Evolutionary conservation across 1,140 invertebrate genomes (phyloP), one percentile per base, ranked within the genome.

Genomic region (Heliothis subflexa): DNA sequence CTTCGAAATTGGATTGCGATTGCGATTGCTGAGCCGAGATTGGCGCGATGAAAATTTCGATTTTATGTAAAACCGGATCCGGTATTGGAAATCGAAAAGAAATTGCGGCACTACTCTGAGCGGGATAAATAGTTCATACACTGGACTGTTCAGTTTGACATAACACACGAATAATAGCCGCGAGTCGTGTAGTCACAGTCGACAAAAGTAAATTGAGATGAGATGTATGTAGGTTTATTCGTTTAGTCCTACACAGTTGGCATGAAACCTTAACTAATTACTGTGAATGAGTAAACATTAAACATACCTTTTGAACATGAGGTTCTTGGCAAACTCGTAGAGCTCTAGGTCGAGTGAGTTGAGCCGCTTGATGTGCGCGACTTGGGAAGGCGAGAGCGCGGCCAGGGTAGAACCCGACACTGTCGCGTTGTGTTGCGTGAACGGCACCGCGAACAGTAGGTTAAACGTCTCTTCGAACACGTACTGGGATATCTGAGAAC

Each of bases 391-490:
- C 50, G 96, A 96, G 61, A 99, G 94, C 59, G 96, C 97, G 16
- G 96, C 96, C 87, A 98, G 95, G 64, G 97, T 98, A 62, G 96
- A 95, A 87, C 96, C 97, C 18, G 98, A 98, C 68, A 98, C 95
- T 0, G 98, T 98, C 77, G 97, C 96, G 94, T 99, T 99, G 90
- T 98, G 97, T 90, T 99, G 98, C 83, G 97, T 97, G 91, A 99
- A 98, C 28, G 97, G 97, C 83, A 98, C 96, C 57, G 97, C 96
- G 94, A 99, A 99, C 85, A 97, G 96, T 86, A 99, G 95, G 91
- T 98, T 97, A 93, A 99, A 99, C n/a, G 98, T 99, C 94, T 98
- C 97, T 92, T 99, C 99, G 94, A 99, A 99, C 52, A 99, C 97
- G 89, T 98, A 98, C 93, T 99, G 99, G 40, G 98, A 98, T 79